Base-by-base conservation (phyloP, 2,888 invertebrate species). In the Eupeodes luniger region DNA sequence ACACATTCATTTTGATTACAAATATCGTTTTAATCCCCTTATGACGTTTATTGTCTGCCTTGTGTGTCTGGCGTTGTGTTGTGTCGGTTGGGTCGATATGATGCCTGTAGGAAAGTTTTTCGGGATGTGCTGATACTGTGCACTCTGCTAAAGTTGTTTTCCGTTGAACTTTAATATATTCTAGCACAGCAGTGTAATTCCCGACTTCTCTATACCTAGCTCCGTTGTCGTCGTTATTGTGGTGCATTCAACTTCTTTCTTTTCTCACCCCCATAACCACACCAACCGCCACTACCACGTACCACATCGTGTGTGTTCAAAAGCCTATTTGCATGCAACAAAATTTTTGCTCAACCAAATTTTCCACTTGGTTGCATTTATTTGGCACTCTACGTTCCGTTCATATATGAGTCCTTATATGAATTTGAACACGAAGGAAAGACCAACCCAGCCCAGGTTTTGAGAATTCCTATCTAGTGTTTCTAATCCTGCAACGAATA, bases 11-110 rank as follows among this genome's bases (percentile, higher is more conserved):
- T 87, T 76, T 87, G 87, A 84, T 87, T 84, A 87, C 84, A 87
- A 81, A 87, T 87, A 80, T 84, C 87, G 87, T 81, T 87, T 87
- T 87, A 87, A 87, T 83, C 87, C 84, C 84, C 80, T 87, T 87
- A 80, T 84, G 84, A 83, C 83, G 84, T 80, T 81, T 80, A 84
- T 87, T 84, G 84, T 84, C 87, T 86, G 79, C 69, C 57, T 57
- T 53, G 55, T 59, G 53, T 44, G 12, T 16, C n/a, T 70, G 51
- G 47, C 16, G 47, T 40, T 36, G 57, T 49, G 75, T 62, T 57
- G 27, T 53, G 64, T 64, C 34, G 59, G 49, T 44, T 36, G 27
- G 19, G 10, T 16, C 55, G 27, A 47, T 27, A 27, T 14, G 27
- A 5, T 64, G 12, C 7, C 27, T 14, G 47, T 27, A 27, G 49